A percentile compares a stretch with the other conserved stretches of the same genome.
Evolutionary conservation across 2,113 vertebrate genomes (phyloP).

Genomic region (Odontophorus gujanensis): DNA sequence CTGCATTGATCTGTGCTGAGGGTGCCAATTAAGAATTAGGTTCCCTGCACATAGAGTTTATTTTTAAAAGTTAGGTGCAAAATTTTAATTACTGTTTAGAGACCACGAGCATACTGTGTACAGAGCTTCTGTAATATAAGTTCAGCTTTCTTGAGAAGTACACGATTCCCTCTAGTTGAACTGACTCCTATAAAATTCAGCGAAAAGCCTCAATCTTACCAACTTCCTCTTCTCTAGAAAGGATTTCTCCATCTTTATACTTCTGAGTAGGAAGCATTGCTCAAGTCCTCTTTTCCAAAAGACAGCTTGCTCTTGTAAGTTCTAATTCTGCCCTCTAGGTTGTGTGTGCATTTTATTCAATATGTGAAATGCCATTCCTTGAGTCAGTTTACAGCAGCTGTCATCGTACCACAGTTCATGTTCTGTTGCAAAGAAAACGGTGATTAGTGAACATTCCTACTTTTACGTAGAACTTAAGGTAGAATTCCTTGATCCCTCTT

Average conservation of each 20-base stretch:
- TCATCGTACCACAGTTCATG: not conserved
- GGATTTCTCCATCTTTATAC: slow-evolving; percentile 50
- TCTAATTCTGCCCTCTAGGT: slow-evolving; percentile 17
- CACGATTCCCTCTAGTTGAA: not conserved
- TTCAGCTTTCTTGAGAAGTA: not conserved
- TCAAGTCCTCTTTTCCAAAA: slow-evolving; percentile 41
- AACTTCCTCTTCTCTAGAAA: slow-evolving; percentile 45
- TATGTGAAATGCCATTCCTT: not conserved
- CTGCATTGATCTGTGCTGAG: not conserved
- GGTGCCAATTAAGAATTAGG: not conserved
- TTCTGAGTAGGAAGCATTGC: slow-evolving; percentile 36
- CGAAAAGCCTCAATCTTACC: not conserved
- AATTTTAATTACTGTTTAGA: not conserved
- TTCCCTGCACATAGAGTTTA: not conserved
- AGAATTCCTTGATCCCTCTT: not conserved
- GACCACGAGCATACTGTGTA: not conserved
- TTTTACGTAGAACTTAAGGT: not conserved
- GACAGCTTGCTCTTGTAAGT: slow-evolving; percentile 26
- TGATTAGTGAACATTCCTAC: not conserved
- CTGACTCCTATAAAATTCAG: not conserved
- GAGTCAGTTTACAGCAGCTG: not conserved
- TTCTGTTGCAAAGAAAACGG: not conserved
- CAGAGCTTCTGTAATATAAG: not conserved
- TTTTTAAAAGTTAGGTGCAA: not conserved
- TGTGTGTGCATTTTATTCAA: not conserved